A percentile compares a stretch with the other conserved stretches of the same genome.
phyloP scores from a whole-genome alignment of 2,797 vertebrate species.

The Leucoraja ocellata region DNA sequence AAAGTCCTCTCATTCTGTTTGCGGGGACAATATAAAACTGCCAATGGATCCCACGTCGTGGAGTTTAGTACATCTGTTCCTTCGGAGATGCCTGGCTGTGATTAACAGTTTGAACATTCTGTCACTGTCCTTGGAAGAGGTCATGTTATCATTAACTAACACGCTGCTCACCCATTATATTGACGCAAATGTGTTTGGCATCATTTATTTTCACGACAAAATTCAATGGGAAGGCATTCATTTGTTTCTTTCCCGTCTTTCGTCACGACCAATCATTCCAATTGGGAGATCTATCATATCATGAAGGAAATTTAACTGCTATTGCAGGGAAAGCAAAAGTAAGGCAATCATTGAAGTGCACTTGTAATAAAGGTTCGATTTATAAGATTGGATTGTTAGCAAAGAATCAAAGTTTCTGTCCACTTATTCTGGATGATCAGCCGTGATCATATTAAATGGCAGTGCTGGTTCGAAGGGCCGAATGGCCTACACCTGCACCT shows the following conservation, averaged over 20 bases:
- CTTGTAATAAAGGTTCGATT: not conserved
- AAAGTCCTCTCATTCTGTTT: not conserved
- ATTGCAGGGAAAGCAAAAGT: not conserved
- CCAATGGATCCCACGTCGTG: not conserved
- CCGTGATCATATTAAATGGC: too few species aligned
- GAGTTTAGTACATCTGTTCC: constrained; percentile 13
- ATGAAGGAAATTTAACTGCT: not conserved
- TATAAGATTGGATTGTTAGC: not conserved
- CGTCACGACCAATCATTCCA: not conserved
- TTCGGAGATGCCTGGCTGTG: not conserved
- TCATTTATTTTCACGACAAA: not conserved
- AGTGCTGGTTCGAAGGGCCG: too few species aligned
- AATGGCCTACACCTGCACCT: too few species aligned
- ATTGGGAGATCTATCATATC: not conserved
- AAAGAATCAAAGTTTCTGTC: not conserved
- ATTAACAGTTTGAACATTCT: not conserved
- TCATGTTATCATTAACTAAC: not conserved
- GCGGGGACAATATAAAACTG: not conserved
- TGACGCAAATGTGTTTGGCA: not conserved
- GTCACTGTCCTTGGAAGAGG: constrained; percentile 11
- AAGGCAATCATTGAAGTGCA: not conserved
- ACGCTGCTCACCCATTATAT: not conserved
- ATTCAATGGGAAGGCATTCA: not conserved
- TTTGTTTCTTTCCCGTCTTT: not conserved
- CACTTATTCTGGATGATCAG: not conserved